Evolutionary conservation across 2,888 invertebrate species (phyloP).

Genomic region (Alloscopus bannaensis): DNA sequence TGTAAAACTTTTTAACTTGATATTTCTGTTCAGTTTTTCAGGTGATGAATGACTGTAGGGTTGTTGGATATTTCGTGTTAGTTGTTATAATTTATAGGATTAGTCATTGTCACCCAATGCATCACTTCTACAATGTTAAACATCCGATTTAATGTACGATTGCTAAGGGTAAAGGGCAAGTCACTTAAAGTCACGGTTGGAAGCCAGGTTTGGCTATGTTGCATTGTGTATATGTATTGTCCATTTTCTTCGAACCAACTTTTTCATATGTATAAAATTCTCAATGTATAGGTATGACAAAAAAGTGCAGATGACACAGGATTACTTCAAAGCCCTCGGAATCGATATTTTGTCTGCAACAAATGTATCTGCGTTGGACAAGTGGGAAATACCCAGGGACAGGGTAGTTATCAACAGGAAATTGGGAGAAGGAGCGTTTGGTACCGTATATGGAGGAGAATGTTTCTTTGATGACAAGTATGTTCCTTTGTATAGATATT

Average conservation of each 20-base stretch:
- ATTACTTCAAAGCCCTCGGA: constrained; percentile 84
- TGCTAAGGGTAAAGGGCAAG: no score
- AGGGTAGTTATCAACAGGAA: constrained; percentile 88
- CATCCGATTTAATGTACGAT: background rate
- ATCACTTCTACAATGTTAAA: background rate
- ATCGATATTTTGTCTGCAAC: constrained; percentile 79
- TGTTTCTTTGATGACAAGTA: constrained; percentile 82
- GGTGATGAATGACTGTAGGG: no score
- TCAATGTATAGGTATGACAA: constrained; percentile 69
- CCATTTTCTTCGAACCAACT: background rate
- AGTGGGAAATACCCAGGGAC: constrained; percentile 91
- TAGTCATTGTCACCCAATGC: no score
- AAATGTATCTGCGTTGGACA: constrained; percentile 81
- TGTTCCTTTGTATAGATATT: background rate
- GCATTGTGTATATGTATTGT: no score
- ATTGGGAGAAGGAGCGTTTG: constrained; percentile 93
- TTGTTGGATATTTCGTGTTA: no score
- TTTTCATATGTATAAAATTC: background rate
- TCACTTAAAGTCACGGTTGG: no score
- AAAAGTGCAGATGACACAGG: constrained; percentile 80
- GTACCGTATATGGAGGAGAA: constrained; percentile 85
- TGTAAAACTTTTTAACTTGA: no score
- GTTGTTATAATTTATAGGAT: no score
- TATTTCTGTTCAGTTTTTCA: no score
- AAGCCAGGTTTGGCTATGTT: no score